These are phyloP conservation scores for Hyalella azteca DNA, from an alignment of 2,888 invertebrate genomes.

Conservation along the genomic window DNA sequence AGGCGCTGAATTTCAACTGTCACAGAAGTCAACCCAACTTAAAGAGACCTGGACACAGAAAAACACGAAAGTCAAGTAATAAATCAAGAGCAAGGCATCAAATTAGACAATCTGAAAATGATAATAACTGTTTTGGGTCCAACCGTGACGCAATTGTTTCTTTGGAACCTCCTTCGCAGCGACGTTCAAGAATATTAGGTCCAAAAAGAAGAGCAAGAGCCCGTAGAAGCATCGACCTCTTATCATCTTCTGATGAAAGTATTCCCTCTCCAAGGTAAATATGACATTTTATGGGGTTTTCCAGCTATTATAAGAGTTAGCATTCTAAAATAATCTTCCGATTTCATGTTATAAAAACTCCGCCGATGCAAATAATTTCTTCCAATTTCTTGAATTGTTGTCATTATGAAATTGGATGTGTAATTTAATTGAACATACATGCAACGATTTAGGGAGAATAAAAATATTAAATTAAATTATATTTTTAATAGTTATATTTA, in stretches of 20 bases:
- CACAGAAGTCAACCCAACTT: slow-evolving; percentile 45
- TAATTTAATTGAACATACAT: not conserved
- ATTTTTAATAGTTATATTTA: too few relatives aligned
- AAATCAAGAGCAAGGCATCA: slow-evolving; percentile 5
- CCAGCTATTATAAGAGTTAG: too few relatives aligned
- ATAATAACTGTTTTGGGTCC: not conserved
- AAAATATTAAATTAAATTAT: too few relatives aligned
- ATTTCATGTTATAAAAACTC: not conserved
- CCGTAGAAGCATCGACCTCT: slow-evolving; percentile 52
- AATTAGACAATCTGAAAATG: not conserved
- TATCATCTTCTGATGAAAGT: slow-evolving; percentile 56
- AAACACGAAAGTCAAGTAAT: slow-evolving; percentile 40
- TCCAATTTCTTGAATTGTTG: not conserved
- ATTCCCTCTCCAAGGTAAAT: slow-evolving; percentile 53
- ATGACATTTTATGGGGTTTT: not conserved
- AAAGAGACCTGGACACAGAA: slow-evolving; percentile 47
- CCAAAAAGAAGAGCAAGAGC: slow-evolving; percentile 51
- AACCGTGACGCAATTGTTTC: not conserved
- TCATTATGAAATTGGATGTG: not conserved
- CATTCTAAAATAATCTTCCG: not conserved
- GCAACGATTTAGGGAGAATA: not conserved
- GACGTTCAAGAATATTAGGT: slow-evolving; percentile 40
- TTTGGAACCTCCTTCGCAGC: slow-evolving; percentile 45
- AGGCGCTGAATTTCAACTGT: slow-evolving; percentile 62
- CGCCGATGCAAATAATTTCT: not conserved